These are phyloP conservation scores for Macquaria ambigua DNA, from an alignment of 2,113 vertebrate genomes.

Conservation along the genomic window DNA sequence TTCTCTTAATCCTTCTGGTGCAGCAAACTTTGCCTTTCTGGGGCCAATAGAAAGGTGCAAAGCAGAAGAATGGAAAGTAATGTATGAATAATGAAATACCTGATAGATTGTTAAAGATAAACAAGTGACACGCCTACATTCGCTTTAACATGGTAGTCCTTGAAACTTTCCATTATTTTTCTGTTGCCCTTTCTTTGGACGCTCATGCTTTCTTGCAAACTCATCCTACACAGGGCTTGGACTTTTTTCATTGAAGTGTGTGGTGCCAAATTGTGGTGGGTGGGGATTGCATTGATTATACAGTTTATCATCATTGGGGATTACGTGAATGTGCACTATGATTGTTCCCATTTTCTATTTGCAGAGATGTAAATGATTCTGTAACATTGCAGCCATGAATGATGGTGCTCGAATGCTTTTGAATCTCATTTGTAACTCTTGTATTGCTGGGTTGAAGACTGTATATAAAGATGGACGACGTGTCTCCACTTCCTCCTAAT, in stretches of 20 bases:
- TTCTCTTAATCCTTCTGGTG: constrained; percentile 64
- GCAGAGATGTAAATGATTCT: neutral
- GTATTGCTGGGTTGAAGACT: neutral
- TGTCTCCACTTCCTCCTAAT: too few relatives aligned
- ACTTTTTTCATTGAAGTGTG: constrained; percentile 36
- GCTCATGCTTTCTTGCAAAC: constrained; percentile 71
- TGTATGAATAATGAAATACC: neutral
- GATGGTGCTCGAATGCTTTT: neutral
- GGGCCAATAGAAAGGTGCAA: constrained; percentile 82
- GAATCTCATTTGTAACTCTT: neutral
- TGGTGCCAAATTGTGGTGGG: constrained; percentile 49
- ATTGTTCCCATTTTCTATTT: neutral
- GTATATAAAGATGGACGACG: too few relatives aligned
- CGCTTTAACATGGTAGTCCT: neutral
- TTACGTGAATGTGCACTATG: neutral
- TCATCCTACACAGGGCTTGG: constrained; percentile 61
- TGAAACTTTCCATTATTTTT: constrained; percentile 49
- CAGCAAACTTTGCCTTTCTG: constrained; percentile 68
- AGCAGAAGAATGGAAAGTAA: constrained; percentile 46
- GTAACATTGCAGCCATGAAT: neutral
- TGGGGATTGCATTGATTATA: constrained; percentile 28
- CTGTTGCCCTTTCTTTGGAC: constrained; percentile 65
- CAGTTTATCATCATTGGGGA: neutral
- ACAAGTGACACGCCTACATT: neutral
- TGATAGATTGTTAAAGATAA: neutral